Conservation (phyloP, 1,140 invertebrate species). For the Rhynchophorus ferrugineus region DNA sequence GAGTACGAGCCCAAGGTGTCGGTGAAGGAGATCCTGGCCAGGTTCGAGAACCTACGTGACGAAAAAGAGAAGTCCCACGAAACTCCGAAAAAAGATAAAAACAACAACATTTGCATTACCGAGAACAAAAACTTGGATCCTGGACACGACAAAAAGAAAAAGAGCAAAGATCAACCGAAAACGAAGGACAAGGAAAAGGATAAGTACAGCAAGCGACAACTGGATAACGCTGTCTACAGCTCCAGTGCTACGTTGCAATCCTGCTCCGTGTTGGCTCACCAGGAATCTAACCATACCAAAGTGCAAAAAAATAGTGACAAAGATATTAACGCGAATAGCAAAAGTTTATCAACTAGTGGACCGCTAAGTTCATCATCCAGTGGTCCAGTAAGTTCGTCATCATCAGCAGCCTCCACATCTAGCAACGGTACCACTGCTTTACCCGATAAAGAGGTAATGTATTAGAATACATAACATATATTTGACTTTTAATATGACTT, state of each 20-base stretch:
- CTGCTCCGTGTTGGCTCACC: not conserved
- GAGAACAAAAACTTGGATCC: conserved; percentile 8
- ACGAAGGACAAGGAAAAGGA: not conserved
- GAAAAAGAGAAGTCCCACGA: conserved; percentile 23
- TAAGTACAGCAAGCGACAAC: not conserved
- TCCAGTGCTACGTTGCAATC: not conserved
- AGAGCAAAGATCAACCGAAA: not conserved
- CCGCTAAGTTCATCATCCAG: not conserved
- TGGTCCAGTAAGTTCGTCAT: not conserved
- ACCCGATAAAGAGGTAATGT: conserved; percentile 13
- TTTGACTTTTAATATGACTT: no score
- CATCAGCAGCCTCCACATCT: not conserved
- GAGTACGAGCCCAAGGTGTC: conserved; percentile 70
- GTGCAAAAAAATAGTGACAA: not conserved
- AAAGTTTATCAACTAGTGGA: not conserved
- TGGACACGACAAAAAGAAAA: not conserved
- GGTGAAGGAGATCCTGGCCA: conserved; percentile 68
- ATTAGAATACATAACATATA: no score
- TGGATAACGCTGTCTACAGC: not conserved
- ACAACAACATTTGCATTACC: conserved; percentile 8
- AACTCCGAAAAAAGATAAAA: conserved; percentile 22
- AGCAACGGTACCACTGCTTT: not conserved
- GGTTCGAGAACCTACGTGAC: conserved; percentile 61
- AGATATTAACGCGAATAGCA: no score
- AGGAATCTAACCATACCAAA: not conserved